These are phyloP conservation scores for Polydrusus tereticollis DNA, from an alignment of 2,888 invertebrate species.

Conservation along the genomic window DNA sequence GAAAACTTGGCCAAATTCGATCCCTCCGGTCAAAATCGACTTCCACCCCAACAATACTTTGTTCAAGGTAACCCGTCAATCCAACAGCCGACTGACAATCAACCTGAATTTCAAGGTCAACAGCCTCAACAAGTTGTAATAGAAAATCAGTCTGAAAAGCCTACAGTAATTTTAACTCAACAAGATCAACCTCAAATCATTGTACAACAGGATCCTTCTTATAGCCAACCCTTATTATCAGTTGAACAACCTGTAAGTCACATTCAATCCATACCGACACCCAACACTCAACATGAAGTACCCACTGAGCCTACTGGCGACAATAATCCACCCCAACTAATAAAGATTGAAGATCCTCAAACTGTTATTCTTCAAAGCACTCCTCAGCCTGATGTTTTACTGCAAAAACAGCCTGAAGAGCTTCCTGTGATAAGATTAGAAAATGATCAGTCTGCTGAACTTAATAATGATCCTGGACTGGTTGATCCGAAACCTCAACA, in stretches of 20 bases:
- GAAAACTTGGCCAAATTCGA: slow-evolving; percentile 30
- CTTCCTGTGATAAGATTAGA: neutral
- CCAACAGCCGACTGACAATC: neutral
- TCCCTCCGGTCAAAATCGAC: slow-evolving; percentile 8
- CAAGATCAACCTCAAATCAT: slow-evolving; percentile 11
- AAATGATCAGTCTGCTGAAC: neutral
- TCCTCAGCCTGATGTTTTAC: slow-evolving; percentile 4
- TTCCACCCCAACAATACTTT: neutral
- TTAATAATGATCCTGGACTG: neutral
- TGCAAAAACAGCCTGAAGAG: slow-evolving; percentile 3
- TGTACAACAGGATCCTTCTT: neutral
- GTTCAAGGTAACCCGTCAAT: neutral
- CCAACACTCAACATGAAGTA: neutral
- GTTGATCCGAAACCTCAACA: neutral
- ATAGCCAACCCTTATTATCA: neutral
- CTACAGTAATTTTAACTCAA: neutral
- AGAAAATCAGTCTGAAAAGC: slow-evolving; percentile 26
- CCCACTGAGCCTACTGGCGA: neutral
- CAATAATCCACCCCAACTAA: neutral
- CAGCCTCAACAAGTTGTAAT: slow-evolving; percentile 36
- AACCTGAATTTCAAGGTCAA: slow-evolving; percentile 11
- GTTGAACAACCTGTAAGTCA: neutral
- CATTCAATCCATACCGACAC: neutral
- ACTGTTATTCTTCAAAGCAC: neutral
- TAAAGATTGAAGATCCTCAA: neutral